A percentile compares a stretch with the other conserved stretches of the same genome.
Conservation (phyloP, 2,113 vertebrate species). For the Glaucidium brasilianum region DNA sequence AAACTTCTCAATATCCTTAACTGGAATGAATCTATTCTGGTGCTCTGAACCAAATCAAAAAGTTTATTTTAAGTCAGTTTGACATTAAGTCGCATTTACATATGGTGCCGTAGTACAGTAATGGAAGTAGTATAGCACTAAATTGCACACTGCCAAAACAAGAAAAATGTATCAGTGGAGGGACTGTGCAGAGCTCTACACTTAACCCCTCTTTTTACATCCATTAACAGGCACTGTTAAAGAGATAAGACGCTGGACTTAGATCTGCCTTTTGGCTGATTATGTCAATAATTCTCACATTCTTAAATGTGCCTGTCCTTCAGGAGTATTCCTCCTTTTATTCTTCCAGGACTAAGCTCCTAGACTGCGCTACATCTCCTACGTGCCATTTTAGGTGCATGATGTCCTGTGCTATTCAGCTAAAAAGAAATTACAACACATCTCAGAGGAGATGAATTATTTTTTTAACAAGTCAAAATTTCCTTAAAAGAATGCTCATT, state of each 20-base stretch:
- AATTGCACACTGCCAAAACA: neutral
- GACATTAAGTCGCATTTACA: neutral
- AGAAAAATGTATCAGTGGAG: neutral
- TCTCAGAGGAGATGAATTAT: accelerated
- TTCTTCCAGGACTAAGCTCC: neutral
- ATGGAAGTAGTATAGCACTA: neutral
- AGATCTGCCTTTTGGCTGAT: neutral
- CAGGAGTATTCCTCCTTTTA: neutral
- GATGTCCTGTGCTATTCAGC: too few species aligned
- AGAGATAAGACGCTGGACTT: neutral
- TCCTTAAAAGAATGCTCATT: neutral
- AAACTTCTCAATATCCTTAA: neutral
- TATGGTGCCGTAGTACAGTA: neutral
- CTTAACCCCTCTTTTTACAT: neutral
- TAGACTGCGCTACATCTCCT: neutral
- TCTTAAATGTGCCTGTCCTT: neutral
- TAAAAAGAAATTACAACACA: neutral
- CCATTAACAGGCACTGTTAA: neutral
- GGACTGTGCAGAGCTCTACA: neutral
- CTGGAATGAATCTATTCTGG: neutral
- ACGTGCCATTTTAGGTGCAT: too few species aligned
- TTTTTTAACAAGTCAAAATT: neutral
- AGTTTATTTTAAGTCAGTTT: neutral
- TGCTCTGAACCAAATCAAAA: neutral
- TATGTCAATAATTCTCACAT: neutral